phyloP scores from a whole-genome alignment of 2,797 vertebrate species.

The Phoeniculus purpureus region DNA sequence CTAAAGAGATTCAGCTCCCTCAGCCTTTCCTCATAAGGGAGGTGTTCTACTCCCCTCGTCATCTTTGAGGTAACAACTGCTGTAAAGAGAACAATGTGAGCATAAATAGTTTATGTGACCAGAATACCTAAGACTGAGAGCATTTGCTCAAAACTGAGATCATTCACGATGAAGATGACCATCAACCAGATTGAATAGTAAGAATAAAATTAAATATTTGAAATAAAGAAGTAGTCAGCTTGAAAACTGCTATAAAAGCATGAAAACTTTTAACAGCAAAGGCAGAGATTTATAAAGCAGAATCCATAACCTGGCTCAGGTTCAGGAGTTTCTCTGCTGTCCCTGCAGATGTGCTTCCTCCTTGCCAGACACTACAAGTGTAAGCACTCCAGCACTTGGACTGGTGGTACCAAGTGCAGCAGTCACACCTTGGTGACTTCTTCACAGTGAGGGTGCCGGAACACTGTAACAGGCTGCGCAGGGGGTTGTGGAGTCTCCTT shows the following conservation, averaged over 20 bases:
- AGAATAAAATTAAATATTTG: not conserved
- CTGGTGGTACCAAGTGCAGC: not conserved
- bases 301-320: not conserved
- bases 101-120: not conserved
- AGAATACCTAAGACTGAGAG: not conserved
- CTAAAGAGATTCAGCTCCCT: too few relatives aligned
- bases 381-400: accelerated
- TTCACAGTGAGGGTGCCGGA: too few relatives aligned
- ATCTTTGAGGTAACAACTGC: not conserved
- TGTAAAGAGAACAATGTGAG: not conserved
- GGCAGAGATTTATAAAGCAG: not conserved
- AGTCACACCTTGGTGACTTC: too few relatives aligned
- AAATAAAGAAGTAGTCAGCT: not conserved
- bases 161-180: not conserved
- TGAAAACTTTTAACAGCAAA: not conserved
- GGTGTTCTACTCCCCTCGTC: too few relatives aligned
- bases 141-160: not conserved
- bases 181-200: not conserved
- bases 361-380: accelerated
- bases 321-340: not conserved
- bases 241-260: not conserved
- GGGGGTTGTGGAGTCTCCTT: too few relatives aligned
- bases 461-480: too few relatives aligned
- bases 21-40: too few relatives aligned
- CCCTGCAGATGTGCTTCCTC: not conserved